A percentile compares a stretch with the other conserved stretches of the same genome.
phyloP scores from a whole-genome alignment of 2,113 vertebrate species.

The Nothobranchius kuhntae region DNA sequence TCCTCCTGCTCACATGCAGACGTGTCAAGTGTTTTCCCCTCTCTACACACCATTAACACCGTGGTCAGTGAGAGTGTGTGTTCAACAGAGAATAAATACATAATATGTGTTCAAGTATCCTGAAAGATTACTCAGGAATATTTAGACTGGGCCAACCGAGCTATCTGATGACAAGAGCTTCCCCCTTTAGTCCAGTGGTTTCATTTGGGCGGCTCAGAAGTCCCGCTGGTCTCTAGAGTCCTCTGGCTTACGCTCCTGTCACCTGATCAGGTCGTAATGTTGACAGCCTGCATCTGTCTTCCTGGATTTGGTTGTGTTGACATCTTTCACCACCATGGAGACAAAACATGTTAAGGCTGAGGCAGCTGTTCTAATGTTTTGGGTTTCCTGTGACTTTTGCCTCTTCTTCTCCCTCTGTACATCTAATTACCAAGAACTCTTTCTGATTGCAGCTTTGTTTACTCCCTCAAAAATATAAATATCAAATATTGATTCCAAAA shows the following conservation, averaged over 20 bases:
- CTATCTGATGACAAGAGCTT: slow-evolving; percentile 35
- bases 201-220: slow-evolving; percentile 46
- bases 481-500: too few species aligned
- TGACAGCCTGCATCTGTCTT: slow-evolving; percentile 68
- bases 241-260: slow-evolving; percentile 43
- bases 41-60: slow-evolving; percentile 16
- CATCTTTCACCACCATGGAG: slow-evolving; percentile 70
- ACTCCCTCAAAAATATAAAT: too few species aligned
- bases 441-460: too few species aligned
- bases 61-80: not conserved
- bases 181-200: slow-evolving; percentile 17
- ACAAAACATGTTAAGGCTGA: slow-evolving; percentile 65
- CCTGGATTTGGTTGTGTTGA: slow-evolving; percentile 62
- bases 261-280: slow-evolving; percentile 56
- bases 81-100: not conserved
- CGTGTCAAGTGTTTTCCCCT: slow-evolving; percentile 2
- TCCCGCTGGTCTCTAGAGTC: slow-evolving; percentile 25
- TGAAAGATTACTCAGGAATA: slow-evolving; percentile 37
- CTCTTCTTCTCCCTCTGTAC: not conserved
- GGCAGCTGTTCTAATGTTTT: slow-evolving; percentile 32
- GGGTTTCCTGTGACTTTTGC: slow-evolving; percentile 14
- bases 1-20: not conserved
- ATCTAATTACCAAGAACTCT: too few species aligned
- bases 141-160: slow-evolving; percentile 16
- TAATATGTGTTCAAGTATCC: not conserved